Percentiles rank a stretch among this genome's conserved stretches.
Evolutionary conservation across 2,113 vertebrate genomes (phyloP).

Genomic region (Rhinogobius similis): DNA sequence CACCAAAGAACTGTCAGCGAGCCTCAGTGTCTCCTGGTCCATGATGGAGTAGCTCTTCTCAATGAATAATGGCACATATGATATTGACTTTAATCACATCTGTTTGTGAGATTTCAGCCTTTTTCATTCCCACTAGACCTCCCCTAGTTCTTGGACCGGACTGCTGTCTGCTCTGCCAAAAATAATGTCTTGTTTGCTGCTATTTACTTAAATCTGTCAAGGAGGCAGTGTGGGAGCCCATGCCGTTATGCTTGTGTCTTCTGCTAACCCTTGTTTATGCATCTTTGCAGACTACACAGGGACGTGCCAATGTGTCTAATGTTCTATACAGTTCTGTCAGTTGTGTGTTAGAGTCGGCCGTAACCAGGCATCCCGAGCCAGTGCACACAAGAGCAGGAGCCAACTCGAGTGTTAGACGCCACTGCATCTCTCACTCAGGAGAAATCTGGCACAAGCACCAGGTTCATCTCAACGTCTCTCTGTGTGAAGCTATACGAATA

Average conservation of each 20-base stretch:
- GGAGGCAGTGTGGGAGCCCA: conserved; percentile 66
- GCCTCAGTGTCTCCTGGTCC: conserved; percentile 31
- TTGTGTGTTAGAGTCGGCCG: conserved; percentile 52
- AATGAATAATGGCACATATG: conserved; percentile 73
- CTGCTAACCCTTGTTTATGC: conserved; percentile 40
- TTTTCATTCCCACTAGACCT: conserved; percentile 64
- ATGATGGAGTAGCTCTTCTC: conserved; percentile 48
- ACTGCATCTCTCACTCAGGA: conserved; percentile 64
- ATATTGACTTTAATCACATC: conserved; percentile 79
- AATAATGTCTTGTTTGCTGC: conserved; percentile 78
- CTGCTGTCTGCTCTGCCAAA: conserved; percentile 66
- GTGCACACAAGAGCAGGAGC: conserved; percentile 35
- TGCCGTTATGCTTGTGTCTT: conserved; percentile 62
- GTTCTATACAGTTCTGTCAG: conserved; percentile 63
- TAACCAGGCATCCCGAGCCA: conserved; percentile 47
- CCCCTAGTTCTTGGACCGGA: conserved; percentile 71
- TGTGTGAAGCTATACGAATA: conserved; percentile 54
- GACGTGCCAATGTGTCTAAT: conserved; percentile 48
- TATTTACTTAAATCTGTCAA: conserved; percentile 79
- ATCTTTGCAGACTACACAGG: conserved; percentile 41
- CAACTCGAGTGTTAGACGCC: conserved; percentile 61
- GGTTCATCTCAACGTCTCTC: conserved; percentile 66
- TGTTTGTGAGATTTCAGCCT: conserved; percentile 76
- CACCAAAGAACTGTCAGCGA: conserved; percentile 20
- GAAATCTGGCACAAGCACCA: conserved; percentile 60